Conservation (phyloP, 2,797 vertebrate genomes). For the Rhincodon typus region DNA sequence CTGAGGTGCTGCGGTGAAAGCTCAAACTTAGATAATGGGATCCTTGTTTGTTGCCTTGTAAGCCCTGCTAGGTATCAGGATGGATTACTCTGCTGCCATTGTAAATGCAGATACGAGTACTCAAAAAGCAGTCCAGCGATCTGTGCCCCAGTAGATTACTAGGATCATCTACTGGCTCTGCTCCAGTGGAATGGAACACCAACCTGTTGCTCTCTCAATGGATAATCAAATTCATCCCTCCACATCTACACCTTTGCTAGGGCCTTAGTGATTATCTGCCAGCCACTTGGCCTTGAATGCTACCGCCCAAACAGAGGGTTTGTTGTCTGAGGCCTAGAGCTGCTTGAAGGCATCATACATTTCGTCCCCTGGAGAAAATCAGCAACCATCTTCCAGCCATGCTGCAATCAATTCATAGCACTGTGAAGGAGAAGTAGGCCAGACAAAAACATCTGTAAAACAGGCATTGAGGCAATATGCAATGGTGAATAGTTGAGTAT, state of each 20-base stretch:
- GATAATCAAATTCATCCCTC: not conserved
- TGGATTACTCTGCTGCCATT: not conserved
- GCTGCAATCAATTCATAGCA: not conserved
- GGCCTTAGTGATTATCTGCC: not conserved
- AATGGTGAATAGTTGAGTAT: not conserved
- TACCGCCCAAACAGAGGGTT: not conserved
- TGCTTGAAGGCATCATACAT: not conserved
- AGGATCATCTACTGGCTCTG: too few relatives aligned
- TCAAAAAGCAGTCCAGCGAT: not conserved
- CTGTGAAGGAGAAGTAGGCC: not conserved
- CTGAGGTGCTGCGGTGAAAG: not conserved
- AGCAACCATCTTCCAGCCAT: not conserved
- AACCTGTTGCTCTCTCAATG: not conserved
- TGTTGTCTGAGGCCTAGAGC: not conserved
- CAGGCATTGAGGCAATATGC: not conserved
- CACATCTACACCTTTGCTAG: not conserved
- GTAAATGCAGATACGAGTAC: not conserved
- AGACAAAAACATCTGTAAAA: not conserved
- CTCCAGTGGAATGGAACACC: not conserved
- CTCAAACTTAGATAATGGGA: not conserved
- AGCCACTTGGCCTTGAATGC: not conserved
- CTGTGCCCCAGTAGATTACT: not conserved
- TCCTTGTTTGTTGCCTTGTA: not conserved
- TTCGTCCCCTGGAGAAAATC: not conserved
- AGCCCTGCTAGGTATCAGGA: not conserved